Evolutionary conservation across 2,888 invertebrate species (phyloP), one percentile per base, ranked within the genome.

Genomic region (Hypselothyrea guttata): DNA sequence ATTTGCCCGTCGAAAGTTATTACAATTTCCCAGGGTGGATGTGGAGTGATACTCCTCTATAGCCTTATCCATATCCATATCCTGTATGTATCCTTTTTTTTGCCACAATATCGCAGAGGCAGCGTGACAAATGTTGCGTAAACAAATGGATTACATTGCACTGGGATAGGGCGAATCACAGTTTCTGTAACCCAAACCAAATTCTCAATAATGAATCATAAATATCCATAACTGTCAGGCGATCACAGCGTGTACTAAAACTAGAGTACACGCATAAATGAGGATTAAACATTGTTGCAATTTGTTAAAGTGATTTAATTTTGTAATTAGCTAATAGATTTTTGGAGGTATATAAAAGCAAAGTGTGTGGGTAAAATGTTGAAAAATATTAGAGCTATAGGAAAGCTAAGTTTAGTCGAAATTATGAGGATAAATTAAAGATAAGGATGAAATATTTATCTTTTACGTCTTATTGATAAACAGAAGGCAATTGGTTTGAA

Each of bases 121-220:
- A 66, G 71, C 68, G 75, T 84, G 74, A 76, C 78, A 84, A 83
- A 83, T 84, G 84, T 84, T 82, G 84, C 82, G 82, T 78, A 83
- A 83, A 78, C 75, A 82, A 85, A 84, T 84, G 78, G 71, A 75
- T 84, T 76, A 72, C 69, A 66, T 69, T 63, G 69, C 58, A 61
- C 46, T 62, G 65, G 62, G 33, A 60, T 51, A 37, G 42, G 53
- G 16, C 16, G 33, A 35, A 22, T 22, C 22, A 22, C 5, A 22
- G 22, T 65, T 42, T 57, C 44, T 18, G 40, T 38, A 49, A 49
- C 42, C 2, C 62, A 54, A 53, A 62, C 60, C 59, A 63, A 68
- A 69, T 67, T 46, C 40, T 52, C 54, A 49, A 28, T 57, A 70
- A 84, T 82, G 74, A 77, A 84, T 82, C 84, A 82, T 84, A 84